A percentile compares a stretch with the other conserved stretches of the same genome.
These are phyloP conservation scores for Lycia hirtaria DNA, from an alignment of 2,888 invertebrate species.

Conservation along the genomic window DNA sequence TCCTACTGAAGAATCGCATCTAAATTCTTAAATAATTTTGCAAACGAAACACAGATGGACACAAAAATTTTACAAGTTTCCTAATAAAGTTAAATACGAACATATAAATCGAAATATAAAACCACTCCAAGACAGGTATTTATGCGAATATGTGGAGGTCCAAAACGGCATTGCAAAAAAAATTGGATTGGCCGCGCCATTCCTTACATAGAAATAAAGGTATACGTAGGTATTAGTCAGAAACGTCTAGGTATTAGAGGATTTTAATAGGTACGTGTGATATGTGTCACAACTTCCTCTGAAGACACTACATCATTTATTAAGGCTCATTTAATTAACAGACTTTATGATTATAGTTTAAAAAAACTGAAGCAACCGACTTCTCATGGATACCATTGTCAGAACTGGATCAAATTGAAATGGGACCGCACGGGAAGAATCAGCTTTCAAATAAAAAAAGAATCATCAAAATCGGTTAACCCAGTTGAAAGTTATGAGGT, in stretches of 20 bases:
- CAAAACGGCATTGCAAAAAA: conserved; percentile 23
- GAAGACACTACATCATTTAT: background rate
- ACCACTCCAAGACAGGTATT: conserved; percentile 26
- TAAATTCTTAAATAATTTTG: conserved; percentile 15
- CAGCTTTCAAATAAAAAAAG: too few relatives aligned
- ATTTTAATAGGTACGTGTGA: background rate
- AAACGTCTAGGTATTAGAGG: background rate
- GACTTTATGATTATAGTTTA: too few relatives aligned
- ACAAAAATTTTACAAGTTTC: conserved; percentile 33
- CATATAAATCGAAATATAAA: conserved; percentile 17
- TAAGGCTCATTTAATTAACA: too few relatives aligned
- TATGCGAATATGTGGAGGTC: conserved; percentile 27
- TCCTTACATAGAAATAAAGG: conserved; percentile 14
- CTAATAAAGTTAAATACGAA: conserved; percentile 29
- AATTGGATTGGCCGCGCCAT: conserved; percentile 12
- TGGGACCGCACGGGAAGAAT: too few relatives aligned
- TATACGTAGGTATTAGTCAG: background rate
- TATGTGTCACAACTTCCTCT: conserved; percentile 24
- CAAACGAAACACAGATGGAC: conserved; percentile 37
- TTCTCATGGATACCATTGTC: too few relatives aligned
- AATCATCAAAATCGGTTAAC: too few relatives aligned
- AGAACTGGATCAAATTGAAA: too few relatives aligned
- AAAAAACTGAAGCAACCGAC: too few relatives aligned
- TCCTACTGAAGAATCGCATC: background rate
- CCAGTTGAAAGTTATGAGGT: too few relatives aligned